These are phyloP conservation scores for Zosterops lateralis DNA, from an alignment of 2,113 vertebrate species.

Conservation along the genomic window DNA sequence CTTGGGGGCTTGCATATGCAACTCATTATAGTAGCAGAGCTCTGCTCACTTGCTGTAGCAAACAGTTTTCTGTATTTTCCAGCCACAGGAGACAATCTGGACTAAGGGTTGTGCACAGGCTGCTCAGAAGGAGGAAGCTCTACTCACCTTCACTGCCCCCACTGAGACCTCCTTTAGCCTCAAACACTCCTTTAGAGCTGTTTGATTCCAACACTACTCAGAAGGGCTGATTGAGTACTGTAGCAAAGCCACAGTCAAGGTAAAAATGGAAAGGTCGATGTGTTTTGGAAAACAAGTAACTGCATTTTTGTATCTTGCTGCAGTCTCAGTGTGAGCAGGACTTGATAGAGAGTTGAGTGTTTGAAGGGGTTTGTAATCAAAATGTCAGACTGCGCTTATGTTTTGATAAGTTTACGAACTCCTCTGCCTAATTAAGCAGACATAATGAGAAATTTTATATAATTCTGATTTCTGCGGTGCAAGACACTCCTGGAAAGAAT, in stretches of 20 bases:
- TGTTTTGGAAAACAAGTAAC: background rate
- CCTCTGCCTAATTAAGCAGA: conserved; percentile 10
- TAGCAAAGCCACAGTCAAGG: background rate
- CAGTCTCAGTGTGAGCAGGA: background rate
- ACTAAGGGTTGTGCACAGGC: background rate
- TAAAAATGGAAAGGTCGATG: background rate
- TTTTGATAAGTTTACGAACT: background rate
- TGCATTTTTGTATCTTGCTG: background rate
- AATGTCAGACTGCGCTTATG: background rate
- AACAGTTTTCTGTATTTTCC: background rate
- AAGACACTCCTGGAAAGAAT: background rate
- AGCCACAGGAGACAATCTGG: background rate
- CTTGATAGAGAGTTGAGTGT: background rate
- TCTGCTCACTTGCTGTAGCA: background rate
- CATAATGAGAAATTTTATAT: background rate
- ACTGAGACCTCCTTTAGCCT: background rate
- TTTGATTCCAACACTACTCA: background rate
- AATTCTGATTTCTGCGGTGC: background rate
- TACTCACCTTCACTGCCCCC: background rate
- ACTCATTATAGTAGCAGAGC: background rate
- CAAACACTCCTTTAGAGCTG: background rate
- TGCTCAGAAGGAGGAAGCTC: background rate
- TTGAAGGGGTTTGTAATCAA: background rate
- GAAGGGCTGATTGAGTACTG: background rate
- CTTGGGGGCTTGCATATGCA: background rate